Base-by-base conservation (phyloP, 2,797 vertebrate genomes). In the Diplodus puntazzo region DNA sequence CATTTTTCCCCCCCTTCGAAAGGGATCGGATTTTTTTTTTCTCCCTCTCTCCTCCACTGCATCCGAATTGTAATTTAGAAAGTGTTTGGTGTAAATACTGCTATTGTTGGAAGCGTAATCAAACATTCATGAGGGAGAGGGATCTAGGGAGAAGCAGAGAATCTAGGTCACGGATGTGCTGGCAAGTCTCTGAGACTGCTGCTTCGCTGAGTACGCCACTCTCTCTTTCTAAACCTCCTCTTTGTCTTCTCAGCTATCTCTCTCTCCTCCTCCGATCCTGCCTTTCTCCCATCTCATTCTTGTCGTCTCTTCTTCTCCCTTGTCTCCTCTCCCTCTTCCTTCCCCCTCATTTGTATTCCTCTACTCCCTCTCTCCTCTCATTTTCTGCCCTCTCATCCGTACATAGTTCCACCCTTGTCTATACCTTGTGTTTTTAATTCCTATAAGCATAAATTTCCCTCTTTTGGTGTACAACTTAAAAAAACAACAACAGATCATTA, bases 41-140 rank as follows among this genome's bases (percentile, higher is more conserved):
- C 14, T 27, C 43, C 25, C 16, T 43, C 30, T 67, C 60, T 61
- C 17, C 50, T 62, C 60, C 20, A 34, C 86, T 39, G 69, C 77
- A 54, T 86, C 73, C 17, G 43, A 75, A 81, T 87, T 80, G 88
- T 93, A 91, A 92, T 93, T 92, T 87, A 71, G 90, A 94, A 92
- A 27, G 85, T 67, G 62, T 81, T 92, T 90, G 89, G 88, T 90
- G 86, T 91, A 90, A 94, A 94, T 91, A 90, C 91, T 63, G 89
- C 93, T 91, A 91, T 95, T 95, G 94, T 95, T 87, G 84, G 92
- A 93, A 91, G 90, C 76, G 72, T 93, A 93, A 95, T 95, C 94
- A 95, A 95, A 95, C 94, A 95, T 95, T 95, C 92, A 95, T 95
- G 91, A 95, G 92, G 54, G 73, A 89, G 89, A 84, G 80, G 92